These are phyloP conservation scores for Griposia aprilina DNA, from an alignment of 2,888 invertebrate species.

Conservation along the genomic window DNA sequence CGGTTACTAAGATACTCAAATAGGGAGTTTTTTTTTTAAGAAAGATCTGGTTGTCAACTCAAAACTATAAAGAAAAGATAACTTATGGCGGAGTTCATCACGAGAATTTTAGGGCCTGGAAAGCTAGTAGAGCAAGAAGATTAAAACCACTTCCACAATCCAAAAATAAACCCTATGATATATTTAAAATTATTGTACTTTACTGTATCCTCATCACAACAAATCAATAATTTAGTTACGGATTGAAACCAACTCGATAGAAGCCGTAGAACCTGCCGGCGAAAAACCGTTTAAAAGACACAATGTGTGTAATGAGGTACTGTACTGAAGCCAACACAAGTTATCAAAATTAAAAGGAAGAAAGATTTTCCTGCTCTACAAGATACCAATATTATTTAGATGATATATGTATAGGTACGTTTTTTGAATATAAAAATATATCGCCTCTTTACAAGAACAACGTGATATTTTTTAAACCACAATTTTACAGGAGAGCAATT, in stretches of 20 bases:
- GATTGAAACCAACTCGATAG: conserved; percentile 9
- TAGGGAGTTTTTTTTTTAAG: neutral
- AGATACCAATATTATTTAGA: neutral
- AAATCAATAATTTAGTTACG: conserved; percentile 26
- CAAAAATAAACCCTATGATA: neutral
- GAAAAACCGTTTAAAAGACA: conserved; percentile 35
- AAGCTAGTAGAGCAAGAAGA: neutral
- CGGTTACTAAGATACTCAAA: conserved; percentile 31
- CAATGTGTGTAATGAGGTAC: conserved; percentile 19
- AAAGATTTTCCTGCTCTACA: neutral
- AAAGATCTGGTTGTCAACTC: neutral
- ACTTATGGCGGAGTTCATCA: neutral
- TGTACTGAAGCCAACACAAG: conserved; percentile 28
- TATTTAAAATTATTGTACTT: too few species aligned
- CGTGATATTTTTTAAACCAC: too few species aligned
- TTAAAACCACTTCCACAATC: too few species aligned
- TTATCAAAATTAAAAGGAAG: conserved; percentile 6
- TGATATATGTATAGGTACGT: neutral
- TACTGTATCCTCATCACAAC: neutral
- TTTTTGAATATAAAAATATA: too few species aligned
- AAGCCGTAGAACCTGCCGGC: conserved; percentile 24
- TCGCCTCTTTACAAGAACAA: too few species aligned
- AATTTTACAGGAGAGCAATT: too few species aligned
- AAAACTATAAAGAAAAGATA: neutral
- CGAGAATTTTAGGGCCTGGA: neutral